phyloP scores from a whole-genome alignment of 2,797 vertebrate genomes.

The Acipenser transmontanus region DNA sequence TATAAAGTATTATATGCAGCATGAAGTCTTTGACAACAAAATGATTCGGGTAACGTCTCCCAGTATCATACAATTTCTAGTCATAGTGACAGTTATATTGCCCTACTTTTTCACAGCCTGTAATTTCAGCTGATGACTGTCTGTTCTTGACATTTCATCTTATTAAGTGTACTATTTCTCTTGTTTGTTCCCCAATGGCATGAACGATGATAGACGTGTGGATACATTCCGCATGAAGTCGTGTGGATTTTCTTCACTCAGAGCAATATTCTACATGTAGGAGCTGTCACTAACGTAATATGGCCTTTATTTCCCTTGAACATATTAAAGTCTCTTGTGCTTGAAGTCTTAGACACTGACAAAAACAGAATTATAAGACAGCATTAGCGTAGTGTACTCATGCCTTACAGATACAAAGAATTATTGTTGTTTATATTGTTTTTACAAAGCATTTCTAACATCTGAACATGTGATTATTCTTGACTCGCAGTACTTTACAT shows the following conservation, averaged over 20 bases:
- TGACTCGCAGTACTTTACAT: too few relatives aligned
- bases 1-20: not conserved
- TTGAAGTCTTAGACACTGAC: conserved; percentile 8
- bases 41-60: conserved; percentile 9
- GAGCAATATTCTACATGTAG: conserved; percentile 24
- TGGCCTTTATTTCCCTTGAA: conserved; percentile 13
- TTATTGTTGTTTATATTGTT: not conserved
- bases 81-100: conserved; percentile 25
- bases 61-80: conserved; percentile 22
- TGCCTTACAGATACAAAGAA: not conserved
- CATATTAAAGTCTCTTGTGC: conserved; percentile 7
- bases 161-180: conserved; percentile 40
- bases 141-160: conserved; percentile 33
- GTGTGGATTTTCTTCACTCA: conserved; percentile 25
- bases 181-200: conserved; percentile 32
- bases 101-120: conserved; percentile 19
- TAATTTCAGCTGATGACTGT: conserved; percentile 24
- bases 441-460: too few relatives aligned
- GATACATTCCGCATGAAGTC: conserved; percentile 28
- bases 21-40: conserved; percentile 1
- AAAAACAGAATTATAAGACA: conserved; percentile 24
- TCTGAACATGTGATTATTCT: too few relatives aligned
- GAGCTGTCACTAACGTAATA: conserved; percentile 29
- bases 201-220: conserved; percentile 36
- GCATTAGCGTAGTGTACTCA: not conserved